Conservation (phyloP, 2,113 vertebrate species). For the Heteronetta atricapilla region DNA sequence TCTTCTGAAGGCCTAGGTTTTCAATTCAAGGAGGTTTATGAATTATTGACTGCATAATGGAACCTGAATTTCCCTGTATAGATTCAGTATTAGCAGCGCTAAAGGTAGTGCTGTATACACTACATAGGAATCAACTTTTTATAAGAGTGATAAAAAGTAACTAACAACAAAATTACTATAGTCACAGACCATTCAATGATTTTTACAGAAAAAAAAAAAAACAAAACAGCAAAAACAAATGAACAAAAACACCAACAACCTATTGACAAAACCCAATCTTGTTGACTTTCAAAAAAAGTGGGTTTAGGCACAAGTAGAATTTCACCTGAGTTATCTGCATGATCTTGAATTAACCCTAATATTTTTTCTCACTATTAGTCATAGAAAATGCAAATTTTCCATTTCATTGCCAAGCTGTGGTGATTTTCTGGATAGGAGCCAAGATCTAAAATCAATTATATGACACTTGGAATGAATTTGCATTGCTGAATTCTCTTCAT, state of each 20-base stretch:
- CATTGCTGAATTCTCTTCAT: neutral
- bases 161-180: neutral
- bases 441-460: neutral
- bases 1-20: neutral
- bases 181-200: neutral
- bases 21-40: neutral
- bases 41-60: neutral
- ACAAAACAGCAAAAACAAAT: no score
- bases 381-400: neutral
- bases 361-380: neutral
- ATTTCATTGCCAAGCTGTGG: neutral
- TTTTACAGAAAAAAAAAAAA: neutral
- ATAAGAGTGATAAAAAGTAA: neutral
- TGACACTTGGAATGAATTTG: neutral
- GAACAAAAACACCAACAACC: neutral
- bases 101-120: neutral
- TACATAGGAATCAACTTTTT: neutral
- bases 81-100: neutral
- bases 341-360: neutral
- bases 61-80: neutral
- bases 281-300: neutral
- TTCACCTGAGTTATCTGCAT: neutral
- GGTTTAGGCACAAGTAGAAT: neutral
- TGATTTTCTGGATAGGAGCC: neutral
- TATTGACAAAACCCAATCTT: neutral